Base-by-base conservation (phyloP, 2,113 vertebrate species). In the Ageneiosus marmoratus region DNA sequence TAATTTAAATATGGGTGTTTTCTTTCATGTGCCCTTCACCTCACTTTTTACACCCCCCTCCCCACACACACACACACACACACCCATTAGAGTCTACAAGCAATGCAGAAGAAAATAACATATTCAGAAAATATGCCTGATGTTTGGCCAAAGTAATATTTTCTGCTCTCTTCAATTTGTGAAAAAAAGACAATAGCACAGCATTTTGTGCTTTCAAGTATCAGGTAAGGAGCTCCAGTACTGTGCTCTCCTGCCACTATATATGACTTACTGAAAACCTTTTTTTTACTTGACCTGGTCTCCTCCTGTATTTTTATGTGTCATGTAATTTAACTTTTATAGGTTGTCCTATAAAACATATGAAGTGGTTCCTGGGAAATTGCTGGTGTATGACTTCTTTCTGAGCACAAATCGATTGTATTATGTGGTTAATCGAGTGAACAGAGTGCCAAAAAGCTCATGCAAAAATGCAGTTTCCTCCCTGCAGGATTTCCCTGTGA, bases 401-500 rank as follows among this genome's bases (percentile, higher is more conserved):
- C 81, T 78, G 86, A 72, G 76, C 73, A 81, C 82, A 83, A 88
- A 90, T 87, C 86, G 88, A 89, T 89, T 76, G 77, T 81, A 86
- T 89, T 87, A 86, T 84, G 83, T 83, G 85, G 85, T 90, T 90
- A 90, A 90, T 90, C 89, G 88, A 88, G 84, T 88, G 85, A 90
- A 87, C 79, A 78, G 62, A 86, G 86, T 65, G 82, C 83, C 77
- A 83, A 78, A 79, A 83, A 80, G 76, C 89, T 55, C 13, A 41
- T 86, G 77, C 85, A 84, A 85, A 85, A 87, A 77, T 79, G 77
- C 74, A 86, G 82, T 84, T 79, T 13, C 13, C 84, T 41, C 87
- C 84, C 84, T 77, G 74, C 76, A 79, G 88, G 88, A 84, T 55
- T 84, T 88, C 83, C 80, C 73, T 84, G 83, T 83, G 86, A 87